Evolutionary conservation across 2,113 vertebrate genomes (phyloP).

Genomic region (Etheostoma spectabile): DNA sequence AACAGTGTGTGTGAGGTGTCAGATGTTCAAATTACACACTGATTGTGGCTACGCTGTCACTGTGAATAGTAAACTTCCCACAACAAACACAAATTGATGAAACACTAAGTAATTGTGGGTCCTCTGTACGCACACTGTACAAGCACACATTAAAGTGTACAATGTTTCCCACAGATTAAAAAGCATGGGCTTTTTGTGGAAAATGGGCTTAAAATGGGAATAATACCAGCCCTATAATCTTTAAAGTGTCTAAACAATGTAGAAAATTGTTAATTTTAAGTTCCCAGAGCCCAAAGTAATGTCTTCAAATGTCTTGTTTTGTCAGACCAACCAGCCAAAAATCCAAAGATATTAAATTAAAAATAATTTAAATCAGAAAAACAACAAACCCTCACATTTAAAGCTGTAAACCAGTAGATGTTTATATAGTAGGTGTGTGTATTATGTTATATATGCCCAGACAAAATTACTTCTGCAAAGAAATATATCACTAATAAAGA

Average conservation of each 20-base stretch:
- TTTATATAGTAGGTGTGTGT: background rate
- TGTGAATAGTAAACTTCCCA: constrained; percentile 29
- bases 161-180: too few species aligned
- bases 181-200: too few species aligned
- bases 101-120: constrained; percentile 44
- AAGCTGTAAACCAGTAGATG: background rate
- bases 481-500: background rate
- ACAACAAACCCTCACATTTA: background rate
- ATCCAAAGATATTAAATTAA: background rate
- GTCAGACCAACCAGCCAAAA: background rate
- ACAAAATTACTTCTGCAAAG: background rate
- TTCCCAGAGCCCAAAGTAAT: background rate
- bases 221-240: background rate
- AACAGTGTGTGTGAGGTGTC: constrained; percentile 48
- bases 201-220: too few species aligned
- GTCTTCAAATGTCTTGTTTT: background rate
- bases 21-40: constrained; percentile 32
- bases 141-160: background rate
- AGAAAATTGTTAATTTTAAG: background rate
- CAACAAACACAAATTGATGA: constrained; percentile 47
- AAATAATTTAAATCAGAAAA: background rate
- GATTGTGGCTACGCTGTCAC: constrained; percentile 2
- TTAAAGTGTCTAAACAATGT: background rate
- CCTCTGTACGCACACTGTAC: constrained; percentile 37
- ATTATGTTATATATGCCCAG: too few species aligned